These are phyloP conservation scores for Myrmophylax atrothorax DNA, from an alignment of 2,113 vertebrate genomes.

Conservation along the genomic window DNA sequence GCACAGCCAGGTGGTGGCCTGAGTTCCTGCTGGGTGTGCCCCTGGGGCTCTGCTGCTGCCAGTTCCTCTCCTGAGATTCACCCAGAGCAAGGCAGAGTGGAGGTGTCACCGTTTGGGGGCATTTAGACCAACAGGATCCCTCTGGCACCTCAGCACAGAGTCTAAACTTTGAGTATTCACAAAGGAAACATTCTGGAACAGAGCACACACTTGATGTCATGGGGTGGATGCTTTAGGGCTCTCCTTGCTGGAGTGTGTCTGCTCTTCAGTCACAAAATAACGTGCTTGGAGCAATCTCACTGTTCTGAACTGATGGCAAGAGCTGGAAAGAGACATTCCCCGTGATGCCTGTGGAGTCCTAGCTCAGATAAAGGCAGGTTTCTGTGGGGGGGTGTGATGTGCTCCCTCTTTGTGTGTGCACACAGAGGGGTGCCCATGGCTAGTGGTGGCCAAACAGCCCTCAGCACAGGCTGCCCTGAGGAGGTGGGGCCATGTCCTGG, in stretches of 20 bases:
- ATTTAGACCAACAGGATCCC: neutral
- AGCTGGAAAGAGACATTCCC: neutral
- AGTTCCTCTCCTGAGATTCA: neutral
- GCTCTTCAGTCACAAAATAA: neutral
- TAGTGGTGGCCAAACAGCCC: neutral
- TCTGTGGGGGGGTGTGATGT: neutral
- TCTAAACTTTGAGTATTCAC: neutral
- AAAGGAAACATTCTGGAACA: neutral
- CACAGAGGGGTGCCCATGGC: neutral
- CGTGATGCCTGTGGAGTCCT: neutral
- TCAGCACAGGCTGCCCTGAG: neutral
- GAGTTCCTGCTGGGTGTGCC: neutral
- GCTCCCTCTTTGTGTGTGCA: neutral
- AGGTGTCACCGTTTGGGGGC: rapidly evolving
- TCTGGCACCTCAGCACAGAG: neutral
- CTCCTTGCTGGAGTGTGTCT: neutral
- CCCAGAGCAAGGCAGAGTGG: neutral
- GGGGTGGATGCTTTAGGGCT: neutral
- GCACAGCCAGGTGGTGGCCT: neutral
- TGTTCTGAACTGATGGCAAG: neutral
- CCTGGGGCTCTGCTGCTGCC: neutral
- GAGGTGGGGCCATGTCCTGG: neutral
- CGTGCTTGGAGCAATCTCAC: neutral
- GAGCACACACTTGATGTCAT: neutral
- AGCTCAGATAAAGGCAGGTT: neutral